phyloP scores from a whole-genome alignment of 2,888 invertebrate genomes.

The Chironomus riparius region DNA sequence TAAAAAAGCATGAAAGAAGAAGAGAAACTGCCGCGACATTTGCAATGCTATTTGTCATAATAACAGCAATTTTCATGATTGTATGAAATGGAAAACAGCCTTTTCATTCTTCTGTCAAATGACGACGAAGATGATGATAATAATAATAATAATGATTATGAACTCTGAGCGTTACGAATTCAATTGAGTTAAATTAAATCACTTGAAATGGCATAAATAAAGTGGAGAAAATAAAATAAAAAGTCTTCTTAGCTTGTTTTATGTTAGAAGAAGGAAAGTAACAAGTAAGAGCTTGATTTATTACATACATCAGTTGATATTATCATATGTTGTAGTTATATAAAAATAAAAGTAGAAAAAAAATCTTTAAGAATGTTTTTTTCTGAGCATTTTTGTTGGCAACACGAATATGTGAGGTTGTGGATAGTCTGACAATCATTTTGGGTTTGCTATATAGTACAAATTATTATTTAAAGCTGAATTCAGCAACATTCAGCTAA shows the following conservation, averaged over 20 bases:
- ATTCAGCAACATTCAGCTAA: too few relatives aligned
- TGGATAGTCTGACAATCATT: too few relatives aligned
- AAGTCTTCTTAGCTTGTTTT: not conserved
- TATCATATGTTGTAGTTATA: not conserved
- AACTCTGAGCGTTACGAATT: constrained; percentile 14
- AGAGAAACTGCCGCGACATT: too few relatives aligned
- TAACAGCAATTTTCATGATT: not conserved
- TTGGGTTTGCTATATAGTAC: too few relatives aligned
- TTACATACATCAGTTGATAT: not conserved
- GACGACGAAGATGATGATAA: not conserved
- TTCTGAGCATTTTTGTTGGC: too few relatives aligned
- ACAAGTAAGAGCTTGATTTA: not conserved
- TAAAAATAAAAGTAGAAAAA: too few relatives aligned
- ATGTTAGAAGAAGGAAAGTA: too few relatives aligned
- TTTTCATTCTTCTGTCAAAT: not conserved
- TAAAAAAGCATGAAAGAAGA: not conserved
- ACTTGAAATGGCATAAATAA: constrained; percentile 19
- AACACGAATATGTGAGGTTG: too few relatives aligned
- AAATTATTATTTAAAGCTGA: too few relatives aligned
- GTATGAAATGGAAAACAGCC: not conserved
- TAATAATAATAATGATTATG: not conserved
- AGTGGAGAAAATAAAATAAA: not conserved
- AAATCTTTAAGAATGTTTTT: too few relatives aligned
- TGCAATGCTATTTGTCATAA: constrained; percentile 10
- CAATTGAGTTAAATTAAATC: constrained; percentile 25